phyloP scores from a whole-genome alignment of 30 jellyfish, hydroid and myxozoan species.

The Aurelia aurita complex sp. Pacific region DNA sequence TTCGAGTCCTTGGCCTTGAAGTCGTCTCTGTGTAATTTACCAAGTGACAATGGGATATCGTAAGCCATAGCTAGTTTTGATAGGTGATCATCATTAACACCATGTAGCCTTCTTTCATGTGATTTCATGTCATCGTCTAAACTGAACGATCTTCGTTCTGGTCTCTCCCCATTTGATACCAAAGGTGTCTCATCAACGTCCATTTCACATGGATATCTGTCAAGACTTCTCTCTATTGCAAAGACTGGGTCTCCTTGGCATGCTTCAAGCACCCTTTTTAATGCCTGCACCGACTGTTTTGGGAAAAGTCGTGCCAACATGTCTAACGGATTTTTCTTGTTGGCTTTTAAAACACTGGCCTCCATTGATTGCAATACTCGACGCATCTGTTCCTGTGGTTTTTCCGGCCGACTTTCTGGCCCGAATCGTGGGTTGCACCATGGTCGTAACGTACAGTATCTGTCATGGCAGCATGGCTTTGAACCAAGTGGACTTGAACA shows the following conservation, averaged over 20 bases:
- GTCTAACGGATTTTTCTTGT: constrained; percentile 81
- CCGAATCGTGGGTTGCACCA: constrained; percentile 65
- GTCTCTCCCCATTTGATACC: constrained; percentile 34
- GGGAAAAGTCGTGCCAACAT: constrained; percentile 94
- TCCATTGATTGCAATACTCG: constrained; percentile 46
- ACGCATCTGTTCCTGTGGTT: constrained; percentile 47
- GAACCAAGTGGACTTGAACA: constrained; percentile 53
- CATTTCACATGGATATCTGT: constrained; percentile 80
- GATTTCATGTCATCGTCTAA: constrained; percentile 31
- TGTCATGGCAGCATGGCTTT: constrained; percentile 82
- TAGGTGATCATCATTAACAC: constrained; percentile 87
- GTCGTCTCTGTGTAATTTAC: constrained; percentile 49
- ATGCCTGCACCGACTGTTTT: constrained; percentile 66
- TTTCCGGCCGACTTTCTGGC: constrained; percentile 54
- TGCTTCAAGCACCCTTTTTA: constrained; percentile 69
- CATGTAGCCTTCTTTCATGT: constrained; percentile 54
- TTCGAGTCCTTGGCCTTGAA: constrained; percentile 40
- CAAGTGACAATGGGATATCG: constrained; percentile 84
- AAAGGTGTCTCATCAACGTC: constrained; percentile 53
- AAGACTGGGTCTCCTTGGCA: constrained; percentile 95
- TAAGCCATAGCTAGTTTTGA: constrained; percentile 95
- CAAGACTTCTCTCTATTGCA: constrained; percentile 90
- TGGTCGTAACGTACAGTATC: constrained; percentile 68
- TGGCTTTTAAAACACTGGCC: constrained; percentile 46
- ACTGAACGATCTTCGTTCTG: constrained; percentile 31